Percentiles rank a stretch among this genome's conserved stretches.
Conservation (phyloP, 1,140 invertebrate species). For the Caenorhabditis briggsae region DNA sequence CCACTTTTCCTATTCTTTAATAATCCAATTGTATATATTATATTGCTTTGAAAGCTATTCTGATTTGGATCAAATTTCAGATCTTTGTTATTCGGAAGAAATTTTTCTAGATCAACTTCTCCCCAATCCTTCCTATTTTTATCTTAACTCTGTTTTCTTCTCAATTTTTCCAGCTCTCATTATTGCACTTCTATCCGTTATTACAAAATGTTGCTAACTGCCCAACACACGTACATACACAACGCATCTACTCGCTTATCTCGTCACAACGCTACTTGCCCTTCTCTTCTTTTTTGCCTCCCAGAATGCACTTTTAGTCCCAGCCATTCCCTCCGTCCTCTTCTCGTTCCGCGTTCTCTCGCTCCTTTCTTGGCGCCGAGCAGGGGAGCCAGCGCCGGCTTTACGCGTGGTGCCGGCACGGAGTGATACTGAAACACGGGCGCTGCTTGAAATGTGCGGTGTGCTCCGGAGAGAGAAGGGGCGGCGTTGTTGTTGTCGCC, state of each 20-base stretch:
- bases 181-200: background rate
- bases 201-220: background rate
- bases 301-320: constrained; percentile 39
- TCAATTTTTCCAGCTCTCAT: background rate
- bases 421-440: constrained; percentile 41
- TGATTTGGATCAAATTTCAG: too few relatives aligned
- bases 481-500: background rate
- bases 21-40: too few relatives aligned
- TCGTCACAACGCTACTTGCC: background rate
- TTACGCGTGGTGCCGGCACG: constrained; percentile 31
- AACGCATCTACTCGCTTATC: constrained; percentile 3
- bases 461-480: constrained; percentile 5
- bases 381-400: constrained; percentile 17
- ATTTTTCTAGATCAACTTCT: too few relatives aligned
- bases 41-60: too few relatives aligned
- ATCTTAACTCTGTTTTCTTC: too few relatives aligned
- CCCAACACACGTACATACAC: background rate
- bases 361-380: constrained; percentile 1
- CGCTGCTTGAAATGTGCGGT: background rate
- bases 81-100: too few relatives aligned
- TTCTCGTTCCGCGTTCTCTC: constrained; percentile 46
- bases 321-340: background rate
- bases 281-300: background rate
- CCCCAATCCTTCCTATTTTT: too few relatives aligned
- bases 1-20: too few relatives aligned